Evolutionary conservation across 2,113 vertebrate genomes (phyloP), one percentile per base, ranked within the genome.

Genomic region (Cheirogaleus medius): DNA sequence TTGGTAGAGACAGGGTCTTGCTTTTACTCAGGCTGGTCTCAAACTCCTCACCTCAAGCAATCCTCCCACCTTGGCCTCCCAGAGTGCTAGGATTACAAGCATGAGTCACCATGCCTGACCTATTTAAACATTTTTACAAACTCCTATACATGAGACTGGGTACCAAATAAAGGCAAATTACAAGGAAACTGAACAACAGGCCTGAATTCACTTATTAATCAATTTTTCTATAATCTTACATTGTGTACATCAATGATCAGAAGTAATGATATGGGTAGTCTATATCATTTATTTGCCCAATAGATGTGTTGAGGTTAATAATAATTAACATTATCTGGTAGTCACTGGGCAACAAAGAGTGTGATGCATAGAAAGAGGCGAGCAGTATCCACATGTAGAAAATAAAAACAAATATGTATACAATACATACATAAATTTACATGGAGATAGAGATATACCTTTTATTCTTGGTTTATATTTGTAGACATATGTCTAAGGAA

Each of bases 401-500:
- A 87, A 87, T 52, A 49, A 74, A 94, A 77, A 90, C 47, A 95
- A 17, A 73, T 39, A 69, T 5, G 32, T 47, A 4, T 4, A 34
- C 1, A 63, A 29, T 71, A 2, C 63, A 44, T 52, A 69, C 1
- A 9, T n/a, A 34, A 29, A 66, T n/a, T 11, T 42, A 44, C 52
- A 63, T 17, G 6, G 37, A 88, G 44, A 81, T 8, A 86, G 8
- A 63, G 5, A 47, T 37, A 0, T 52, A 76, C 34, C 71, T 95
- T 92, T 85, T 91, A 71, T 49, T 92, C 34, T 92, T 92, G 74
- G 15, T 92, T 74, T 94, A 17, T 84, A 93, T 96, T 87, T 27
- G 85, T 1, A 90, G 69, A 82, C 91, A 87, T 74, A 69, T 63
- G 21, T 34, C 84, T 63, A 91, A 74, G 6, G 5, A 93, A 91